phyloP scores from a whole-genome alignment of 2,797 vertebrate genomes.

The Hypotaenidia okinawae region DNA sequence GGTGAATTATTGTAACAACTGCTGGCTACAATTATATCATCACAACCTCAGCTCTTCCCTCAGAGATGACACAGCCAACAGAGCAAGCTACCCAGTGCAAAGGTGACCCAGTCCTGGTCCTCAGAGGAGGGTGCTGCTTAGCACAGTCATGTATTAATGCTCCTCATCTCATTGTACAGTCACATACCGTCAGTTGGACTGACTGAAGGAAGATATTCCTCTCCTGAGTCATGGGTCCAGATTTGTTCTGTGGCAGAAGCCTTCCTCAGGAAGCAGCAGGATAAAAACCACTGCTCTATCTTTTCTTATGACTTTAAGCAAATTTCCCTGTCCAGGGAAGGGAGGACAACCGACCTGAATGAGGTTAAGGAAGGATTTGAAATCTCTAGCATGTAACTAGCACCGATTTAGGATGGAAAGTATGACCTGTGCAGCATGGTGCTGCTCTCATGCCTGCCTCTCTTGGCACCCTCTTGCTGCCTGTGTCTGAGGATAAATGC shows the following conservation, averaged over 20 bases:
- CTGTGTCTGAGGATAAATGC: fast-evolving
- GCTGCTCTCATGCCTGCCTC: neutral
- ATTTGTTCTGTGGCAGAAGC: neutral
- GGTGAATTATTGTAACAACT: neutral
- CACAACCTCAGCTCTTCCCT: conserved; percentile 5
- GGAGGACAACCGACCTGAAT: neutral
- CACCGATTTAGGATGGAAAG: neutral
- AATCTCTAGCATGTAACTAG: neutral
- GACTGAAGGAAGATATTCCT: neutral
- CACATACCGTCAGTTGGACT: neutral
- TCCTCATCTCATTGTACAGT: neutral
- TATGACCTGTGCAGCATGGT: fast-evolving
- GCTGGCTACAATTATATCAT: neutral
- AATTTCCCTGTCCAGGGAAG: neutral
- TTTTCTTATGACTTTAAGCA: neutral
- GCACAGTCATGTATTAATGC: neutral
- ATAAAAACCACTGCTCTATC: neutral
- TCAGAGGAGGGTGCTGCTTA: neutral
- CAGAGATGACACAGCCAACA: neutral
- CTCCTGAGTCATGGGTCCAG: neutral
- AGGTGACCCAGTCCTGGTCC: neutral
- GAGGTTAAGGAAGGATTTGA: neutral
- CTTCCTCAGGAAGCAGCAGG: neutral
- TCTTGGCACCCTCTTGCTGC: neutral
- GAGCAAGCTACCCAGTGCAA: neutral